Evolutionary conservation across 2,797 vertebrate genomes (phyloP).

Genomic region (Danio kyathit): DNA sequence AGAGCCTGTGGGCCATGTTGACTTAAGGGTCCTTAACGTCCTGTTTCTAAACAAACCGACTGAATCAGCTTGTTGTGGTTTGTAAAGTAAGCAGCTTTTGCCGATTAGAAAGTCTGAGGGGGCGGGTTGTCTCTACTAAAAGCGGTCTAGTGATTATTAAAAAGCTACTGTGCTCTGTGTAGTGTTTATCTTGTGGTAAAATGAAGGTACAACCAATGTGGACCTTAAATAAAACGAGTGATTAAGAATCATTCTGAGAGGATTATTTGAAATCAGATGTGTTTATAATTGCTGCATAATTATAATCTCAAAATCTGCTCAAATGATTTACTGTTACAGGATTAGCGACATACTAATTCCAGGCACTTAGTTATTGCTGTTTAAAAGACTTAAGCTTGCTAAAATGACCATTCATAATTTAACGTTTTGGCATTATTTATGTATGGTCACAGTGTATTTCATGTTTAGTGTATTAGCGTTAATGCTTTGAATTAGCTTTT

Average conservation of each 20-base stretch:
- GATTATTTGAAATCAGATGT: conserved; percentile 25
- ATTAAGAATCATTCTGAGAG: conserved; percentile 11
- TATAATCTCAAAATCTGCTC: conserved; percentile 35
- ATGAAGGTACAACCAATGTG: neutral
- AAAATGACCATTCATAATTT: neutral
- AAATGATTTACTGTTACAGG: conserved; percentile 14
- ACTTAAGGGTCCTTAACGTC: conserved; percentile 27
- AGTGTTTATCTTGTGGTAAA: neutral
- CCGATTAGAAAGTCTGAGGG: conserved; percentile 23
- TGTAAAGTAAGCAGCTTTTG: conserved; percentile 36
- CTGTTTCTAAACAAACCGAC: conserved; percentile 35
- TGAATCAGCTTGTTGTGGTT: conserved; percentile 27
- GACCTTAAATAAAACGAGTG: neutral
- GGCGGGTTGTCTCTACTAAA: neutral
- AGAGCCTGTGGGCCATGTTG: neutral
- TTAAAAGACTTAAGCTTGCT: conserved; percentile 1
- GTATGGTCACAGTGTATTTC: neutral
- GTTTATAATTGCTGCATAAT: conserved; percentile 25
- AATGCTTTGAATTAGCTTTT: neutral
- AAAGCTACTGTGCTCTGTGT: neutral
- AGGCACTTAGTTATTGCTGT: neutral
- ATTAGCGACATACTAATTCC: conserved; percentile 6
- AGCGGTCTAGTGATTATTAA: neutral
- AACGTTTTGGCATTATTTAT: neutral
- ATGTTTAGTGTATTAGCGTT: too few species aligned